Base-by-base conservation (phyloP, 2,888 invertebrate genomes). In the Dusona sp. region DNA sequence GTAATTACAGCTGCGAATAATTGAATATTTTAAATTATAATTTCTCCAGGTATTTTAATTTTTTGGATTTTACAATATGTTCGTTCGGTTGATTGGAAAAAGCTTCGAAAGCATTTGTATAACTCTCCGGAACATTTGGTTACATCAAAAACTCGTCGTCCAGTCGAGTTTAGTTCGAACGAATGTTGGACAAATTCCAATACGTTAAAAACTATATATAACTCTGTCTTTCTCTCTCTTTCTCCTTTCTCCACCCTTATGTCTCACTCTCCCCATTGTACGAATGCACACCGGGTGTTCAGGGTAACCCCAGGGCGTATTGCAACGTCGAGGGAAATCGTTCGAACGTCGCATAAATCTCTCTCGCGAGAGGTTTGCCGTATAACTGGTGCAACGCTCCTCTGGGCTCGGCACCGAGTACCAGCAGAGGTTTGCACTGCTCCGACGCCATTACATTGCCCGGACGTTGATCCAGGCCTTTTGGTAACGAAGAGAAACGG, bases 401-500 rank as follows among this genome's bases (percentile, higher is more conserved):
- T 57, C 73, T 67, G 33, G 61, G 77, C 45, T 42, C 61, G 16
- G 51, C 70, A 45, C 38, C 16, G 57, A 48, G 72, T 29, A 61
- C 38, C 61, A 79, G 42, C 33, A 25, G n/a, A 45, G n/a, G 82
- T 68, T 75, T 67, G 45, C 57, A 75, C 82, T 57, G 57, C 77
- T 74, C 82, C 68, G 16, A 19, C 72, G 48, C 79, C 74, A 74
- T 85, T 85, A 85, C 82, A 82, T 73, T 68, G 61, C 78, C 67
- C 79, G 85, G 85, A 85, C 85, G 85, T 85, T 85, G 85, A 85
- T 85, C 85, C 85, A 79, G 79, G 85, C 82, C 85, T 82, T 82
- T 75, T 72, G 79, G 84, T 88, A 88, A 88, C 87, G 88, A 88
- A 88, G 87, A 88, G 87, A 88, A 87, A 88, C 85, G 86, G 81